These are phyloP conservation scores for Sorex araneus DNA, from an alignment of 2,113 vertebrate genomes.

Conservation along the genomic window DNA sequence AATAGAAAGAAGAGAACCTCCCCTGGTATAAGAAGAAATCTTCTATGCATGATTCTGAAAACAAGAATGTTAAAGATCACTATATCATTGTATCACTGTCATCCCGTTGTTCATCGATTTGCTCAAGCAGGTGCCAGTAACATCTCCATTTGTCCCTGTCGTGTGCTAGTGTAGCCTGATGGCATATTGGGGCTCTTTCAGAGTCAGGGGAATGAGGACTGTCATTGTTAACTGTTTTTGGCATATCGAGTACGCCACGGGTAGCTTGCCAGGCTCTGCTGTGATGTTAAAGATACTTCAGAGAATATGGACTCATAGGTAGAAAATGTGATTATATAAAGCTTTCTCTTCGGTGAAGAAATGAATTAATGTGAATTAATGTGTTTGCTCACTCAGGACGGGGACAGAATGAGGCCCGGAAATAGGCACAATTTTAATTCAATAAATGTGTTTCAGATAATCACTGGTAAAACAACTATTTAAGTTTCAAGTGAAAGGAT, in stretches of 20 bases:
- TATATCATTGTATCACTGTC: too few relatives aligned
- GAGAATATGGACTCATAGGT: neutral
- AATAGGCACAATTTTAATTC: neutral
- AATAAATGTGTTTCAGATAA: neutral
- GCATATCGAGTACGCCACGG: too few relatives aligned
- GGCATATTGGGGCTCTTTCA: too few relatives aligned
- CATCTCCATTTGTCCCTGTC: too few relatives aligned
- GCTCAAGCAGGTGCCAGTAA: too few relatives aligned
- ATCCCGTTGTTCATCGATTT: too few relatives aligned
- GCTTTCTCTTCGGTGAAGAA: neutral
- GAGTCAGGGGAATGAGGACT: too few relatives aligned
- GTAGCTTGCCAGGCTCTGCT: too few relatives aligned
- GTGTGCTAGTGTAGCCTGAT: too few relatives aligned
- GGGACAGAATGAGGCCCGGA: too few relatives aligned
- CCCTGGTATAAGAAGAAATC: neutral
- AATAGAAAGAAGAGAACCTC: too few relatives aligned
- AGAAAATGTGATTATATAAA: neutral
- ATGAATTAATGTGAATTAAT: neutral
- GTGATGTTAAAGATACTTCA: neutral
- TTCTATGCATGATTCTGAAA: neutral
- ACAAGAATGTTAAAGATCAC: neutral
- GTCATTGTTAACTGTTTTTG: too few relatives aligned
- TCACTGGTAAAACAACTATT: neutral
- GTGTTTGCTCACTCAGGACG: neutral
- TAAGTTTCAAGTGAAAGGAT: neutral